Evolutionary conservation across 1,140 invertebrate species (phyloP).

Genomic region (Drosophila repletoides): DNA sequence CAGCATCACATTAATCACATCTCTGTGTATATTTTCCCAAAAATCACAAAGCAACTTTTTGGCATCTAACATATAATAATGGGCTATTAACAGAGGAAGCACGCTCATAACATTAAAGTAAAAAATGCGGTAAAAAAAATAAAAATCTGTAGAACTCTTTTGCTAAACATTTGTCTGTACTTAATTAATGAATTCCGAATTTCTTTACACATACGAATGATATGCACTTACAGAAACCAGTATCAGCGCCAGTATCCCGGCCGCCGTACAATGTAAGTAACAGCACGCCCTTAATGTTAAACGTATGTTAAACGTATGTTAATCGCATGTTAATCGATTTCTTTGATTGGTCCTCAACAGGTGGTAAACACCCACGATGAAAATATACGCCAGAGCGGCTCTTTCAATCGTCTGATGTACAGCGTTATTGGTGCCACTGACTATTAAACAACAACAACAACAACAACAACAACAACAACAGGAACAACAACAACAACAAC

Average conservation of each 20-base stretch:
- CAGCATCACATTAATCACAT: conserved; percentile 65
- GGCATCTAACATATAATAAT: conserved; percentile 42
- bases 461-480: conserved; percentile 20
- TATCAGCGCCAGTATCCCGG: conserved; percentile 78
- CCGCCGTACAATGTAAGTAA: conserved; percentile 82
- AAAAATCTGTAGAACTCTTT: too few relatives aligned
- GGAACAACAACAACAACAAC: conserved; percentile 28
- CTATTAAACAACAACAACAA: conserved; percentile 83
- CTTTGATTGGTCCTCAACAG: conserved; percentile 41
- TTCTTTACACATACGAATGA: conserved; percentile 17
- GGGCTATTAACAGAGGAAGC: conserved; percentile 49
- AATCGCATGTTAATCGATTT: conserved; percentile 17
- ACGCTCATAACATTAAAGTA: conserved; percentile 59
- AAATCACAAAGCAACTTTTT: conserved; percentile 43
- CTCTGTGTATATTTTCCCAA: conserved; percentile 75
- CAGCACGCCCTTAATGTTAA: not conserved
- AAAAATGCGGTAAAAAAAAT: conserved; percentile 13
- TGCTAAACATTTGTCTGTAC: too few relatives aligned
- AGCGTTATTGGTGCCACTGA: conserved; percentile 91
- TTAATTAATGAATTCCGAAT: too few relatives aligned
- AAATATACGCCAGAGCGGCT: conserved; percentile 94
- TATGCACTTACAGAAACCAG: conserved; percentile 68
- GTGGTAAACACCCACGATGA: conserved; percentile 85
- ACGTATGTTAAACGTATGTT: too few relatives aligned
- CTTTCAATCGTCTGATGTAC: conserved; percentile 95